These are phyloP conservation scores for Trichacis sp. DNA, from an alignment of 2,888 invertebrate species.

Conservation along the genomic window DNA sequence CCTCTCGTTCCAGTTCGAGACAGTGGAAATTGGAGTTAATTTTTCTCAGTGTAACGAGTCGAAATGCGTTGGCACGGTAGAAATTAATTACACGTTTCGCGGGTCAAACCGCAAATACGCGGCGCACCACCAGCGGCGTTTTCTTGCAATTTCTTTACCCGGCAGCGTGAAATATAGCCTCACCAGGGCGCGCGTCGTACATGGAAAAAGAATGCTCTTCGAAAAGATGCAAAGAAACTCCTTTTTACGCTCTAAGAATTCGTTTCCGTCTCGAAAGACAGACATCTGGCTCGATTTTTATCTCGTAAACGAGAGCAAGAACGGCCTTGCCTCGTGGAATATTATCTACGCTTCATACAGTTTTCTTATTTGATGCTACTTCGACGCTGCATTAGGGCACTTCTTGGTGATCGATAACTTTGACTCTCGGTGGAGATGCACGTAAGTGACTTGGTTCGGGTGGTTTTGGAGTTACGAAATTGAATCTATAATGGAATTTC, in stretches of 20 bases:
- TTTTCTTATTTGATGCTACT: background rate
- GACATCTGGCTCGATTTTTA: background rate
- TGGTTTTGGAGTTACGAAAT: too few species aligned
- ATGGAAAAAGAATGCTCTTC: background rate
- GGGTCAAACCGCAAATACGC: constrained; percentile 19
- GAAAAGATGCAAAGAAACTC: constrained; percentile 7
- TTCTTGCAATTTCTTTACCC: background rate
- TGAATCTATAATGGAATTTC: too few species aligned
- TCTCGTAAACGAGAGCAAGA: background rate
- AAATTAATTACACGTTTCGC: constrained; percentile 32
- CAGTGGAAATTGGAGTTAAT: too few species aligned
- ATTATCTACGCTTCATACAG: background rate
- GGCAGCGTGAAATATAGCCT: background rate
- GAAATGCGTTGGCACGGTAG: background rate
- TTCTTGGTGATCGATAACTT: too few species aligned
- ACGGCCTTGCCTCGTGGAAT: background rate
- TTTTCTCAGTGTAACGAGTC: too few species aligned
- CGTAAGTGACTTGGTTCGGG: too few species aligned
- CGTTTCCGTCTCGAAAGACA: constrained; percentile 2
- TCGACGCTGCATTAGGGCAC: too few species aligned
- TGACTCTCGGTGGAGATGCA: too few species aligned
- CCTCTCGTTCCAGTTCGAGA: too few species aligned
- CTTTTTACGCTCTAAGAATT: constrained; percentile 4
- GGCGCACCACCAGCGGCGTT: background rate
- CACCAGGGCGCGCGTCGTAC: too few species aligned